Conservation (phyloP, 2,113 vertebrate species). For the Plotosus lineatus region DNA sequence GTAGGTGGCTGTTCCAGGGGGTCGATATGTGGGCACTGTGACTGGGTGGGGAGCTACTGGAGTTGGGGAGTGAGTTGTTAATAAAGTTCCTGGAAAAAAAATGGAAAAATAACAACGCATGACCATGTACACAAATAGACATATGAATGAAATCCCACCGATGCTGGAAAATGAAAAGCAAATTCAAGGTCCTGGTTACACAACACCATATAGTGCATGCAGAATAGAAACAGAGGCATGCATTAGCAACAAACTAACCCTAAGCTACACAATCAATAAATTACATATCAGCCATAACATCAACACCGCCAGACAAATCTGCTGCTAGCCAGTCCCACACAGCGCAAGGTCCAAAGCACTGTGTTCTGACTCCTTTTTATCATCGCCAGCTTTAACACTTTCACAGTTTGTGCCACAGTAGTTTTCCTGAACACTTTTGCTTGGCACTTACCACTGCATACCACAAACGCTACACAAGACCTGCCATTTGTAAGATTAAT, state of each 20-base stretch:
- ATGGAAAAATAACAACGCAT: conserved; percentile 12
- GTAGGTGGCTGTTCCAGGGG: conserved; percentile 92
- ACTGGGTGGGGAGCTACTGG: conserved; percentile 88
- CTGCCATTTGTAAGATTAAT: no score
- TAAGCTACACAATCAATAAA: not conserved
- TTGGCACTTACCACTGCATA: no score
- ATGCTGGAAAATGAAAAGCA: not conserved
- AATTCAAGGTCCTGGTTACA: not conserved
- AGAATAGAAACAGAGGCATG: not conserved
- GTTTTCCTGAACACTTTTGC: no score
- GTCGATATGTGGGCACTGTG: conserved; percentile 92
- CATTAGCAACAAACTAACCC: no score
- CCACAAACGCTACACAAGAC: no score
- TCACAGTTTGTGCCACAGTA: no score
- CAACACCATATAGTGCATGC: not conserved
- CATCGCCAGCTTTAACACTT: no score
- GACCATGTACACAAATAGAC: not conserved
- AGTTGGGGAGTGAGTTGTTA: conserved; percentile 94
- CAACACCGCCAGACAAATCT: no score
- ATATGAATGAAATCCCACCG: not conserved
- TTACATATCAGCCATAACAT: no score
- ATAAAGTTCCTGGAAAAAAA: conserved; percentile 75
- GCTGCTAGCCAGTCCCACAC: no score
- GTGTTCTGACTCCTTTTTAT: no score
- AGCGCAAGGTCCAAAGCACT: no score